Evolutionary conservation across 1,140 invertebrate genomes (phyloP), one percentile per base, ranked within the genome.

Genomic region (Epicauta chinensis): DNA sequence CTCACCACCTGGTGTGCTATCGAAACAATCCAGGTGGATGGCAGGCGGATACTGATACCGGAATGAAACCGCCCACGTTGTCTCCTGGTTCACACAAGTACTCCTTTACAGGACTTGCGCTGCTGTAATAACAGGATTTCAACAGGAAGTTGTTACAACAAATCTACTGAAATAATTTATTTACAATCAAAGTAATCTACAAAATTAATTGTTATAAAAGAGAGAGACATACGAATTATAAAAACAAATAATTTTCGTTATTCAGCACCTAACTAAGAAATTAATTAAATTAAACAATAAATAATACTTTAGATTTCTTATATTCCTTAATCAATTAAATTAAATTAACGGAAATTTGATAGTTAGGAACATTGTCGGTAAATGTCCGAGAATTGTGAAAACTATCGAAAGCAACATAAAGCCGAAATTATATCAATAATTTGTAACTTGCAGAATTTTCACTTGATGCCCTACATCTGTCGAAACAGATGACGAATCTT

Each of bases 141-240:
- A 23, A 7, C 7, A 23, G 3, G 17, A 23, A 23, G 17, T n/a
- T n/a, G n/a, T n/a, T n/a, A 23, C 23, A 23, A 23, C 7, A 7
- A 3, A 7, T 23, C 45, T 47, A 47, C 45, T 47, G 34, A 47
- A 47, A 47, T 47, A 37, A 43, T 47, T 47, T 47, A 47, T 47
- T 47, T 47, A 47, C 45, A 47, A 29, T 38, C 36, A 47, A 47
- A 38, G 15, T 47, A 37, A 38, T 47, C 45, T 47, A 47, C 45
- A 47, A 47, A 47, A 47, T 23, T 7, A 23, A 23, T 23, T 23
- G 23, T 23, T 23, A 23, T 23, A 5, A 23, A n/a, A n/a, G n/a
- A 3, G 23, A 23, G 4, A 5, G 23, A 5, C 4, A 23, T 37
- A 47, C 45, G 7, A 47, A 34, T 47, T 47, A 7, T 47, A 17